Percentiles rank a stretch among this genome's conserved stretches.
Conservation (phyloP, 2,888 invertebrate genomes). For the Macaria notata region DNA sequence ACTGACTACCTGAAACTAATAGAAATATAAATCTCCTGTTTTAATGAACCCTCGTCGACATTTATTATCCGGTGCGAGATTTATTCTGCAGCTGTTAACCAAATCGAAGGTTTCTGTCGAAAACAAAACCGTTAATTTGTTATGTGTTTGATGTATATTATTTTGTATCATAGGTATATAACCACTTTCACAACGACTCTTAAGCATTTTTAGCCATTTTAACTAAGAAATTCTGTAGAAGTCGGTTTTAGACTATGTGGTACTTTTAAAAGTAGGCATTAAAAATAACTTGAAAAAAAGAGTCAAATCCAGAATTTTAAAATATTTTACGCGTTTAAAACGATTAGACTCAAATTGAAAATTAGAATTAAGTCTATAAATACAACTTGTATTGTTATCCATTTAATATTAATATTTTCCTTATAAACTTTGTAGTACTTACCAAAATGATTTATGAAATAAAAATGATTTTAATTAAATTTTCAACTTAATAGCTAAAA, state of each 20-base stretch:
- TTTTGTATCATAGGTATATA: neutral
- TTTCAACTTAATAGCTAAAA: too few species aligned
- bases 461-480: too few species aligned
- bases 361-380: neutral
- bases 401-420: neutral
- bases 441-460: neutral
- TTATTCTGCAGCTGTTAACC: constrained; percentile 30
- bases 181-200: neutral
- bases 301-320: too few species aligned
- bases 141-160: constrained; percentile 49
- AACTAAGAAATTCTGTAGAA: too few species aligned
- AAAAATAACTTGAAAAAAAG: too few species aligned
- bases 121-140: constrained; percentile 49
- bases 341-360: too few species aligned
- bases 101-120: constrained; percentile 34
- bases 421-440: too few species aligned
- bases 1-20: too few species aligned
- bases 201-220: too few species aligned
- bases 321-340: neutral
- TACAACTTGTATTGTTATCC: neutral
- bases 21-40: constrained; percentile 11
- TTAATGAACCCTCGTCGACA: constrained; percentile 21
- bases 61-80: constrained; percentile 22
- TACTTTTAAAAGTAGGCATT: too few species aligned
- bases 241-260: too few species aligned